Conservation (phyloP, 2,113 vertebrate genomes). For the Himantopus leucocephalus region DNA sequence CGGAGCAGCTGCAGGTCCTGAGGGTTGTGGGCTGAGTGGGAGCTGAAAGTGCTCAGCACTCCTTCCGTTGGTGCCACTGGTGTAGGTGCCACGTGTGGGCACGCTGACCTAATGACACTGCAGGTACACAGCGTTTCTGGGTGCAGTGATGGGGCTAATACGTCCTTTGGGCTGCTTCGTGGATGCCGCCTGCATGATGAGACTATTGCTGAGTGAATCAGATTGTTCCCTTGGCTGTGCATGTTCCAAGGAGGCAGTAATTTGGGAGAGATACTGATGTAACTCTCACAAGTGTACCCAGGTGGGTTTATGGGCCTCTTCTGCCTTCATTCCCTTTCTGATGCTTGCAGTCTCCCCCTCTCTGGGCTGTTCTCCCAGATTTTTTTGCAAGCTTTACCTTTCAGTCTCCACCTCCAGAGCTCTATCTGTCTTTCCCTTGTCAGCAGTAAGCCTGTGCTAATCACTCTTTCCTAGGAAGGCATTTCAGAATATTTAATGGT, state of each 20-base stretch:
- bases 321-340: neutral
- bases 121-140: neutral
- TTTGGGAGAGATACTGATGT: neutral
- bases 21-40: neutral
- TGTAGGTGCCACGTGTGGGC: accelerated
- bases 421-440: constrained; percentile 28
- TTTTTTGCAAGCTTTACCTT: constrained; percentile 22
- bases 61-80: neutral
- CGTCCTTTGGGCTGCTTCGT: neutral
- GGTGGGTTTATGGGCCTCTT: neutral
- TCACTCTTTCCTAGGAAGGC: constrained; percentile 14
- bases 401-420: neutral
- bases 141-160: neutral
- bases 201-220: neutral
- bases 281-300: neutral
- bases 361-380: neutral
- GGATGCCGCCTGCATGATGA: neutral
- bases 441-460: constrained; percentile 23
- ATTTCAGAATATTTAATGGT: constrained; percentile 28
- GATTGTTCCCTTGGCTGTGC: neutral
- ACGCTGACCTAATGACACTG: neutral
- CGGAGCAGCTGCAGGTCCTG: neutral
- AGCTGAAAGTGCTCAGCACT: neutral
- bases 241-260: neutral
- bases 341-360: neutral